phyloP scores from a whole-genome alignment of 2,888 invertebrate genomes.

The Pseudococcus viburni region DNA sequence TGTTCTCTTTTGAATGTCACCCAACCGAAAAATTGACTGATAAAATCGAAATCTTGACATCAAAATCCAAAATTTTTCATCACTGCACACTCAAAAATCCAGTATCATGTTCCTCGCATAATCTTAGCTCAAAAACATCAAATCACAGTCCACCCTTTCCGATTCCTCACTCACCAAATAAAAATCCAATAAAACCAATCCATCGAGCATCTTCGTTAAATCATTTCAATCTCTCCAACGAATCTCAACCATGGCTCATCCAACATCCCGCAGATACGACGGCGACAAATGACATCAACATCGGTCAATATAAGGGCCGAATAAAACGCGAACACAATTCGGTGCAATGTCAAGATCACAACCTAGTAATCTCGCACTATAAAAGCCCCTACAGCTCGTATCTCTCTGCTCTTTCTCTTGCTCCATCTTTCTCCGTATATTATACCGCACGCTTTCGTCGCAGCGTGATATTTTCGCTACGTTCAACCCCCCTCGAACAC shows the following conservation, averaged over 20 bases:
- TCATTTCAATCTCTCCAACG: neutral
- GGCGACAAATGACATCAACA: neutral
- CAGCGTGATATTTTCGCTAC: slow-evolving; percentile 36
- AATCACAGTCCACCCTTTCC: too few relatives aligned
- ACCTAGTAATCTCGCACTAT: slow-evolving; percentile 25
- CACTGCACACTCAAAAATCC: too few relatives aligned
- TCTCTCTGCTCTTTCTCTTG: neutral
- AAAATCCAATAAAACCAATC: neutral
- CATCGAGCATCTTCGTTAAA: neutral
- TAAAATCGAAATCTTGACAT: too few relatives aligned
- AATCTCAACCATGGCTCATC: neutral
- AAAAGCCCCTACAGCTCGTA: neutral
- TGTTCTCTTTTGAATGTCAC: too few relatives aligned
- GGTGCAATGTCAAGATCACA: slow-evolving; percentile 39
- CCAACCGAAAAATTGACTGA: too few relatives aligned
- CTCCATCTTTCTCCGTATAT: neutral
- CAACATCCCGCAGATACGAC: neutral
- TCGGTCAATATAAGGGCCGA: neutral
- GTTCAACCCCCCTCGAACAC: neutral
- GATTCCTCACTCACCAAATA: too few relatives aligned
- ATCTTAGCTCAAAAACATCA: too few relatives aligned
- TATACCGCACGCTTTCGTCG: slow-evolving; percentile 16
- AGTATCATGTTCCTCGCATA: too few relatives aligned
- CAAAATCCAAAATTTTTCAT: too few relatives aligned
- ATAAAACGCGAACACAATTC: neutral